phyloP scores from a whole-genome alignment of 2,888 invertebrate species.

The Lobophora halterata region DNA sequence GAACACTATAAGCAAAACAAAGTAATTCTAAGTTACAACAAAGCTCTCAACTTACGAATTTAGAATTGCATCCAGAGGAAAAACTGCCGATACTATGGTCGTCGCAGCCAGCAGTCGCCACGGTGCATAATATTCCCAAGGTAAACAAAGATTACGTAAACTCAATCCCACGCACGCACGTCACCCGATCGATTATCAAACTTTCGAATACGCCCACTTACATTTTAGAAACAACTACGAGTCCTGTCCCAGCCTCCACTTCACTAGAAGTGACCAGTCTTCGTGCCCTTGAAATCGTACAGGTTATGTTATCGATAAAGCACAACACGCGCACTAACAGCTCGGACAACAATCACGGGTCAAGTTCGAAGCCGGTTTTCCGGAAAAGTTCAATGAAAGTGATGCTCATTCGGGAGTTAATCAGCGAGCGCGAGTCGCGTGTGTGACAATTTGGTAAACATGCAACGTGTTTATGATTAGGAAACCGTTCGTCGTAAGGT shows the following conservation, averaged over 20 bases:
- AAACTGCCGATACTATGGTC: conserved; percentile 35
- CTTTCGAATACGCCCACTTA: conserved; percentile 79
- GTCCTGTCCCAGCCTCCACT: conserved; percentile 52
- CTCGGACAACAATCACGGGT: conserved; percentile 73
- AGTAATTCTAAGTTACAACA: conserved; percentile 1
- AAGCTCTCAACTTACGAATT: conserved; percentile 39
- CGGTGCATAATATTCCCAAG: conserved; percentile 77
- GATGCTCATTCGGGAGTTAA: conserved; percentile 42
- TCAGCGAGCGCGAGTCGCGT: conserved; percentile 39
- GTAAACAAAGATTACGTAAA: conserved; percentile 81
- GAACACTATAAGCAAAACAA: too few relatives aligned
- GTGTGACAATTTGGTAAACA: conserved; percentile 43
- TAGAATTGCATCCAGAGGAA: conserved; percentile 26
- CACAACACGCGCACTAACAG: conserved; percentile 79
- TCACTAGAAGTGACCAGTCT: conserved; percentile 51
- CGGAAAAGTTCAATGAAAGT: conserved; percentile 43
- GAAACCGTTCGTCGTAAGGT: conserved; percentile 51
- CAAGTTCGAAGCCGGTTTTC: conserved; percentile 64
- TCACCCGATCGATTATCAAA: conserved; percentile 79
- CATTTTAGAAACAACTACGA: conserved; percentile 57
- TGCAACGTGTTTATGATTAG: conserved; percentile 55
- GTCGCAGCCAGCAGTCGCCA: conserved; percentile 53
- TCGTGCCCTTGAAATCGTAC: conserved; percentile 75
- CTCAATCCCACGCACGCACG: conserved; percentile 79
- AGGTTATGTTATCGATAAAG: conserved; percentile 80